These are phyloP conservation scores for Rhagonycha lutea DNA, from an alignment of 2,888 invertebrate genomes.

Conservation along the genomic window DNA sequence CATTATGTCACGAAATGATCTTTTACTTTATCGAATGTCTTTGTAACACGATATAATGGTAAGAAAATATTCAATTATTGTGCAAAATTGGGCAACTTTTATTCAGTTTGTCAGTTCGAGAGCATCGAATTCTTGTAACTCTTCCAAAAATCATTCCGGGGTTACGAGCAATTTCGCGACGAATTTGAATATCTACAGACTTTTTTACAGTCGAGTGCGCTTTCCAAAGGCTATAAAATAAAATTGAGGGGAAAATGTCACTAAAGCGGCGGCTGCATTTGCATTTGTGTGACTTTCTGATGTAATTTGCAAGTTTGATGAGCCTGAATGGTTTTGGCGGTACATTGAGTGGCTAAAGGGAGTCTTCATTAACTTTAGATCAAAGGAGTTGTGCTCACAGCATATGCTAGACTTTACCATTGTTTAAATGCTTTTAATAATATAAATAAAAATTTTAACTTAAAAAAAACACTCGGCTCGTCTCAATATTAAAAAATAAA, in stretches of 20 bases:
- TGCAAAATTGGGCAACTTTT: slow-evolving; percentile 12
- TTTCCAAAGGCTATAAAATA: slow-evolving; percentile 35
- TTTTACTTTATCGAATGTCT: slow-evolving; percentile 28
- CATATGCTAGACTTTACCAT: slow-evolving; percentile 19
- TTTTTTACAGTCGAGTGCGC: slow-evolving; percentile 34
- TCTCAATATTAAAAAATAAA: slow-evolving; percentile 1
- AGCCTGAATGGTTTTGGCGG: slow-evolving; percentile 26
- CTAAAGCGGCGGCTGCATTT: slow-evolving; percentile 33
- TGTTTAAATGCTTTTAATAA: slow-evolving; percentile 26
- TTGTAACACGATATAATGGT: slow-evolving; percentile 28
- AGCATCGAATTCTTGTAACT: slow-evolving; percentile 27
- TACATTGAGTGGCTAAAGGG: slow-evolving; percentile 29
- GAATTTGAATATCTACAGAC: slow-evolving; percentile 36
- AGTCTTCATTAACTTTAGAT: slow-evolving; percentile 33
- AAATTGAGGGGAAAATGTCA: slow-evolving; percentile 36
- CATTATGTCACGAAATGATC: slow-evolving; percentile 33
- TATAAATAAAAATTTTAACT: slow-evolving; percentile 10
- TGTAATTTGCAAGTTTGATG: slow-evolving; percentile 36
- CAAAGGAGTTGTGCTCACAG: slow-evolving; percentile 28
- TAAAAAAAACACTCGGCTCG: background rate
- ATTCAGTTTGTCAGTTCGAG: slow-evolving; percentile 9
- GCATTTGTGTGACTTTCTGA: slow-evolving; percentile 33
- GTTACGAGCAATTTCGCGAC: slow-evolving; percentile 26
- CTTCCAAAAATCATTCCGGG: slow-evolving; percentile 28
- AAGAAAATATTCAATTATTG: slow-evolving; percentile 25